These are phyloP conservation scores for Podarcis lilfordi DNA, from an alignment of 2,797 vertebrate species.

Conservation along the genomic window DNA sequence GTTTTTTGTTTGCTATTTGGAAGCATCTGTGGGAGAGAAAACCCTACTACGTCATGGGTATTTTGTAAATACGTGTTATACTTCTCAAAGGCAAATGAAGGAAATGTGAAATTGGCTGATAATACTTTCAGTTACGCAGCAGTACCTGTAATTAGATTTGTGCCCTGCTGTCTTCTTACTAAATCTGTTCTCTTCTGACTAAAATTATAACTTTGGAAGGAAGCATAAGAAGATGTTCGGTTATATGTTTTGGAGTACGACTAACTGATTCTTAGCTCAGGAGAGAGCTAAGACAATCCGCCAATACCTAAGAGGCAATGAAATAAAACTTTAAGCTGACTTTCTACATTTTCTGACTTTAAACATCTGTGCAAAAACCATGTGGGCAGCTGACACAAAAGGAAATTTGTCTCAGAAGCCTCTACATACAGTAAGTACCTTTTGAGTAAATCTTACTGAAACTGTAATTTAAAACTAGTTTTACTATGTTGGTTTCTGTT, in stretches of 20 bases:
- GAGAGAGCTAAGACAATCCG: neutral
- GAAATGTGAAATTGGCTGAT: neutral
- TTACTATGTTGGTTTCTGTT: neutral
- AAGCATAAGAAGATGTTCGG: neutral
- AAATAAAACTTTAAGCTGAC: neutral
- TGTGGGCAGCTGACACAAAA: conserved; percentile 70
- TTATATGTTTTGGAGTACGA: neutral
- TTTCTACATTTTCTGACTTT: neutral
- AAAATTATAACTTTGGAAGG: neutral
- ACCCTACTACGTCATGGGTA: neutral
- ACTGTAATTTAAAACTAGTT: neutral
- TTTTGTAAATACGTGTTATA: neutral
- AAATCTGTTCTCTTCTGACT: neutral
- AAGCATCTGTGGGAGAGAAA: neutral
- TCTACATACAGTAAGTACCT: conserved; percentile 55
- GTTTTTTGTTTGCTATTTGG: neutral
- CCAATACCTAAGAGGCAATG: neutral
- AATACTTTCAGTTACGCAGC: neutral
- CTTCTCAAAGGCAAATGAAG: neutral
- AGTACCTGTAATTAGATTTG: neutral
- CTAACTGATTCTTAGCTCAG: neutral
- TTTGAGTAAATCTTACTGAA: neutral
- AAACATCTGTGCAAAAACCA: conserved; percentile 32
- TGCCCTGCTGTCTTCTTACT: neutral
- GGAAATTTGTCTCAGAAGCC: conserved; percentile 54